phyloP scores from a whole-genome alignment of 2,888 invertebrate genomes.

The Pecten maximus region DNA sequence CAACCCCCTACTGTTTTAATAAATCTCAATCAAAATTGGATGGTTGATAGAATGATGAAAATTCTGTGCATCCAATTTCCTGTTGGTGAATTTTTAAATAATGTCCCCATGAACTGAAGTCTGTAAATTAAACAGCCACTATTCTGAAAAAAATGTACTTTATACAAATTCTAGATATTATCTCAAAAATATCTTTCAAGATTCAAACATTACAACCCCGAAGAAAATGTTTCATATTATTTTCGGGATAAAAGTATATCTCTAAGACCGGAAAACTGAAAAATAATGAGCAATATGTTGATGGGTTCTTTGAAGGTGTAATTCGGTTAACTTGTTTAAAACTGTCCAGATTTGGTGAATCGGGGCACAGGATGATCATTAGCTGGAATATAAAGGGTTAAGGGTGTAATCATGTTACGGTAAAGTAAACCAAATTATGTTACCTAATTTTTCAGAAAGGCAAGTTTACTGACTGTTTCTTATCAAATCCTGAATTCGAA shows the following conservation, averaged over 20 bases:
- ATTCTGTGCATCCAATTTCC: too few relatives aligned
- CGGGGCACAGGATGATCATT: not conserved
- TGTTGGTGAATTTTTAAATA: too few relatives aligned
- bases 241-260: not conserved
- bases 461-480: not conserved
- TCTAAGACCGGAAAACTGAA: not conserved
- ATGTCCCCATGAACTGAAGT: too few relatives aligned
- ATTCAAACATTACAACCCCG: not conserved
- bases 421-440: not conserved
- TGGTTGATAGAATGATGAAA: too few relatives aligned
- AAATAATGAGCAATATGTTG: not conserved
- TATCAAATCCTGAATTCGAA: not conserved
- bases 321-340: slow-evolving; percentile 7
- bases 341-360: not conserved
- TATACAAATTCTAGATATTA: not conserved
- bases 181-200: not conserved
- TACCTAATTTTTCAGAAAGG: not conserved
- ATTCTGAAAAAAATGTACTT: too few relatives aligned
- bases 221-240: not conserved
- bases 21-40: too few relatives aligned
- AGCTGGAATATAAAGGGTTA: not conserved
- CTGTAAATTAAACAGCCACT: too few relatives aligned
- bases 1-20: too few relatives aligned
- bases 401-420: not conserved
- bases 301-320: not conserved